Conservation (phyloP, 2,113 vertebrate species). For the Illadopsis cleaveri region DNA sequence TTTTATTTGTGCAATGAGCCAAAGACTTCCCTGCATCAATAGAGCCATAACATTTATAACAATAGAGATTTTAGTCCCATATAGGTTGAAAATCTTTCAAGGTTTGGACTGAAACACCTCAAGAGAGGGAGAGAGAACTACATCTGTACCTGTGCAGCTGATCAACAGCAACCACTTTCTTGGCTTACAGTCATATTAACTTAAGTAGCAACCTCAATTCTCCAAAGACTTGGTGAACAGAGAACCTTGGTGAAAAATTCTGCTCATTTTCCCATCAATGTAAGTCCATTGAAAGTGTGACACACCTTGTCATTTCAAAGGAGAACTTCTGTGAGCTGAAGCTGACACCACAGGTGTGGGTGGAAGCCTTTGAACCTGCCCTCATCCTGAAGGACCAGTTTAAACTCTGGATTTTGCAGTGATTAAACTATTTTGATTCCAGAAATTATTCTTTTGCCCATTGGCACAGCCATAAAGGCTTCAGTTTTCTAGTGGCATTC, state of each 20-base stretch:
- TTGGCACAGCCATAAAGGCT: not conserved
- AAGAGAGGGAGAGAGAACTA: not conserved
- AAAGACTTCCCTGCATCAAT: not conserved
- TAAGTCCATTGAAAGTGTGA: not conserved
- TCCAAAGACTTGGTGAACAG: not conserved
- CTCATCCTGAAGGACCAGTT: not conserved
- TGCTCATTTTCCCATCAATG: not conserved
- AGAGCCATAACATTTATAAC: not conserved
- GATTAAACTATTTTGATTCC: not conserved
- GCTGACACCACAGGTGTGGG: accelerated
- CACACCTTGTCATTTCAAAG: not conserved
- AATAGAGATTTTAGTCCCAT: not conserved
- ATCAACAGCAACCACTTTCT: not conserved
- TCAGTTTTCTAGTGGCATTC: not conserved
- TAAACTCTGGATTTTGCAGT: not conserved
- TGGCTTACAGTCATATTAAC: not conserved
- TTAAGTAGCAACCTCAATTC: not conserved
- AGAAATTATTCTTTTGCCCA: not conserved
- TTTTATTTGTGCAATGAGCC: not conserved
- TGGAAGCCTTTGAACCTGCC: not conserved
- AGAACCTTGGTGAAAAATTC: not conserved
- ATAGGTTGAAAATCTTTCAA: not conserved
- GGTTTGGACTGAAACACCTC: not conserved
- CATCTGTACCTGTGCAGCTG: not conserved
- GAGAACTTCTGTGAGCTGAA: not conserved